A percentile compares a stretch with the other conserved stretches of the same genome.
Conservation (phyloP, 1,140 invertebrate species). For the Megalonaias nervosa region DNA sequence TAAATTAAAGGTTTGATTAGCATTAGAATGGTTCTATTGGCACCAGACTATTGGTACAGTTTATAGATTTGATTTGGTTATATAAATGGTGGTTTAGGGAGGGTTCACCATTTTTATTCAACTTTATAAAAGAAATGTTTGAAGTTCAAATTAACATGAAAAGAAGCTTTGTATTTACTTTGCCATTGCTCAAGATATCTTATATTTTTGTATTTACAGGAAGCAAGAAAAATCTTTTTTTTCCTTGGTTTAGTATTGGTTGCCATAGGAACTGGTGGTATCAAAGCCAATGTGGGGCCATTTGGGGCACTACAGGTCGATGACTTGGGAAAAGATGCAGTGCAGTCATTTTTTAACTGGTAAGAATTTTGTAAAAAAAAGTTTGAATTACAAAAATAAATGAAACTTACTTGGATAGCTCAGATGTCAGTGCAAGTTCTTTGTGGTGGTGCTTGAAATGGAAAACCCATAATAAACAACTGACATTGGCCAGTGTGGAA, state of each 20-base stretch:
- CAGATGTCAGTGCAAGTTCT: neutral
- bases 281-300: slow-evolving; percentile 73
- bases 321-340: slow-evolving; percentile 65
- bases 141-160: too few species aligned
- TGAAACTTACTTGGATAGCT: too few species aligned
- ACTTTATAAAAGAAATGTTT: too few species aligned
- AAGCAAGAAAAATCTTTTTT: slow-evolving; percentile 47
- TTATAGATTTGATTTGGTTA: neutral
- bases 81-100: neutral
- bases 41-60: neutral
- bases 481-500: neutral
- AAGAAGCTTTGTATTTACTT: too few species aligned
- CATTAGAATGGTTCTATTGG: neutral
- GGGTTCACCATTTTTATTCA: neutral
- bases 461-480: neutral
- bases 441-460: neutral
- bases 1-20: too few species aligned
- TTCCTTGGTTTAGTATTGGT: slow-evolving; percentile 64
- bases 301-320: slow-evolving; percentile 74
- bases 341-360: slow-evolving; percentile 74
- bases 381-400: too few species aligned
- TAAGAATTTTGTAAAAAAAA: slow-evolving; percentile 39
- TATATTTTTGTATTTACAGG: slow-evolving; percentile 36
- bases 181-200: neutral
- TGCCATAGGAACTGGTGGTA: slow-evolving; percentile 72